Base-by-base conservation (phyloP, 2,113 vertebrate species). In the Oreochromis tanganicae region DNA sequence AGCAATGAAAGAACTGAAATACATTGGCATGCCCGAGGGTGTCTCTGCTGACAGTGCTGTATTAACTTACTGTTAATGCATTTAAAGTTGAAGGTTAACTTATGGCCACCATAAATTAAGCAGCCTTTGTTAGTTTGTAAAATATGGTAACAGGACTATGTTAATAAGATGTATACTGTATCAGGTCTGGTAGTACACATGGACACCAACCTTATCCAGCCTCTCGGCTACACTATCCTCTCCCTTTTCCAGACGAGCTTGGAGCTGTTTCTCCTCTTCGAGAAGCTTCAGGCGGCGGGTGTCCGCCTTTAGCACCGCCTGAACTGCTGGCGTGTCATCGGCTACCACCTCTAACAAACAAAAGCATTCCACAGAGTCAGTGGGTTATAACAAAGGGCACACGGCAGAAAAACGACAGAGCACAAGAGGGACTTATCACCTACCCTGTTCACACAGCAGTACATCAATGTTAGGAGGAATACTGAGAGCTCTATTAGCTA, bases 401-500 rank as follows among this genome's bases (percentile, higher is more conserved):
- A 1, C 11, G 1, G 52, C 27, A 50, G 19, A 10, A 14, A 19
- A 50, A 43, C 1, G 4, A 52, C 3, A 29, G 24, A 32, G 5
- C 13, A 81, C 19, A 21, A 7, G 10, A 11, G 4, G n/a, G 16
- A 80, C 1, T 43, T 17, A 4, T 19, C 5, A 36, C 94, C 89
- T 91, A 98, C 98, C 98, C 94, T 99, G 98, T 86, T 99, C 98
- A 68, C 98, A 99, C 11, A 99, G 97, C 85, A 99, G 85, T 54
- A 98, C 98, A 0, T 98, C 98, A 0, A 99, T 99, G 93, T 98
- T 98, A 9, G 98, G 97, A 7, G 98, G 98, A 83, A 99, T 99
- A 91, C 97, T 98, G 46, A 99, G 96, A 7, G 97, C 97, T 84
- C 97, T 94, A 90, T 97, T 98, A 12, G 97, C 97, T 0, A 99